These are phyloP conservation scores for Phalangium opilio DNA, from an alignment of 2,888 invertebrate species.

Conservation along the genomic window DNA sequence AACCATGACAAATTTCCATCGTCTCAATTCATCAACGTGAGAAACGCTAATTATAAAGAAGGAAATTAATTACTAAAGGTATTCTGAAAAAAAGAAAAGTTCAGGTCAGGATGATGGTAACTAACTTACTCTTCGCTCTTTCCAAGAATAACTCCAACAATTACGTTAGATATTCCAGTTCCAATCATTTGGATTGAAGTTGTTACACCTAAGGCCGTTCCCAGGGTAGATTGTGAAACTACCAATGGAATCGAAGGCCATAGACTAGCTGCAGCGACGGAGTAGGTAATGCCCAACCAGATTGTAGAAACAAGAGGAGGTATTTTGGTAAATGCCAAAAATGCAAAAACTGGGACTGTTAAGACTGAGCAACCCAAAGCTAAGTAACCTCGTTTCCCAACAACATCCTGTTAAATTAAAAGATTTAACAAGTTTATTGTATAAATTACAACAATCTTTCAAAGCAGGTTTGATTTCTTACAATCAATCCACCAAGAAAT, in stretches of 20 bases:
- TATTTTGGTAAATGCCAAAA: slow-evolving; percentile 29
- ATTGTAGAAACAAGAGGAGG: slow-evolving; percentile 30
- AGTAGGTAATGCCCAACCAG: slow-evolving; percentile 33
- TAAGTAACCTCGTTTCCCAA: slow-evolving; percentile 30
- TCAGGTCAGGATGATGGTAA: slow-evolving; percentile 1
- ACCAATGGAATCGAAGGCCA: slow-evolving; percentile 34
- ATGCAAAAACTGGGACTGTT: slow-evolving; percentile 31
- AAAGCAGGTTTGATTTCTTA: slow-evolving; percentile 23
- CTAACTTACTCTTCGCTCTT: slow-evolving; percentile 11
- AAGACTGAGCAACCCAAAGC: slow-evolving; percentile 28
- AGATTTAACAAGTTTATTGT: not conserved
- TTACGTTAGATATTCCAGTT: slow-evolving; percentile 31
- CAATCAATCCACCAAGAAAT: slow-evolving; percentile 31
- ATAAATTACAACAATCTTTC: not conserved
- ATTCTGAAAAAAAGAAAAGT: not conserved
- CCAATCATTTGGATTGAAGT: slow-evolving; percentile 34
- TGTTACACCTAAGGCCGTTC: slow-evolving; percentile 33
- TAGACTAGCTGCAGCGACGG: slow-evolving; percentile 33
- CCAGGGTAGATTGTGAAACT: slow-evolving; percentile 30
- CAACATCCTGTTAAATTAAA: slow-evolving; percentile 27
- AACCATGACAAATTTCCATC: slow-evolving; percentile 33
- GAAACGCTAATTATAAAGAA: too few relatives aligned
- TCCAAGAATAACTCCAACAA: slow-evolving; percentile 32
- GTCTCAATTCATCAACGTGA: slow-evolving; percentile 19
- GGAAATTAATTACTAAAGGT: slow-evolving; percentile 9